Conservation (phyloP, 2,113 vertebrate genomes). For the Seriola quinqueradiata region DNA sequence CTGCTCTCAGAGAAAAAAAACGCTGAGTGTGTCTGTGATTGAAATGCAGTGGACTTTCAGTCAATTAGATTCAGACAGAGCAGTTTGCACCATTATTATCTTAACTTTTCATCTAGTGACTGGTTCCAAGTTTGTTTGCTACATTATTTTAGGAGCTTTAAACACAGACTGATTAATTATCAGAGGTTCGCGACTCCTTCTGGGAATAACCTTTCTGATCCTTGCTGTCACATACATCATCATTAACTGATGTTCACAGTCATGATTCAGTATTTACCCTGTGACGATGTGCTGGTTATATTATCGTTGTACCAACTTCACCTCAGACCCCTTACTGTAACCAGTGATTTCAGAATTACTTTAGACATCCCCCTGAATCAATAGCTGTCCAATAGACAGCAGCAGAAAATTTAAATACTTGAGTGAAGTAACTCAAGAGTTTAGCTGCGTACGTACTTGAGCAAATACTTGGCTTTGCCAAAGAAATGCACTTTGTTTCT, state of each 20-base stretch:
- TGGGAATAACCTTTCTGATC: conserved; percentile 47
- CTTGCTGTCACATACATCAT: conserved; percentile 32
- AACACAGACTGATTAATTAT: conserved; percentile 39
- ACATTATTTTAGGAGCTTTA: conserved; percentile 9
- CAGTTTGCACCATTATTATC: neutral
- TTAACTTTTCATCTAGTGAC: neutral
- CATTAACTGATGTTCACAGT: conserved; percentile 37
- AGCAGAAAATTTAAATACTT: neutral
- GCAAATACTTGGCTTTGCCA: no score
- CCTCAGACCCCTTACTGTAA: neutral
- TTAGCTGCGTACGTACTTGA: no score
- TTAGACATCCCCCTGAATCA: neutral
- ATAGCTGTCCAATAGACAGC: neutral
- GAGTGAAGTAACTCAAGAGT: neutral
- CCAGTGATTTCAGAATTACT: conserved; percentile 5
- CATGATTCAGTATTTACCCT: conserved; percentile 31
- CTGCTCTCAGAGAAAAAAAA: conserved; percentile 32
- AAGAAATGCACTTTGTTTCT: no score
- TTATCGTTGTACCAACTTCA: neutral
- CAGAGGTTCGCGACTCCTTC: conserved; percentile 41
- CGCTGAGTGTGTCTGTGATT: neutral
- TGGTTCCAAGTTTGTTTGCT: neutral
- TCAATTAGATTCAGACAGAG: neutral
- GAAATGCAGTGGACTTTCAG: neutral
- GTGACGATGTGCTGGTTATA: conserved; percentile 34